Conservation (phyloP, 2,113 vertebrate species). For the Turnix velox region DNA sequence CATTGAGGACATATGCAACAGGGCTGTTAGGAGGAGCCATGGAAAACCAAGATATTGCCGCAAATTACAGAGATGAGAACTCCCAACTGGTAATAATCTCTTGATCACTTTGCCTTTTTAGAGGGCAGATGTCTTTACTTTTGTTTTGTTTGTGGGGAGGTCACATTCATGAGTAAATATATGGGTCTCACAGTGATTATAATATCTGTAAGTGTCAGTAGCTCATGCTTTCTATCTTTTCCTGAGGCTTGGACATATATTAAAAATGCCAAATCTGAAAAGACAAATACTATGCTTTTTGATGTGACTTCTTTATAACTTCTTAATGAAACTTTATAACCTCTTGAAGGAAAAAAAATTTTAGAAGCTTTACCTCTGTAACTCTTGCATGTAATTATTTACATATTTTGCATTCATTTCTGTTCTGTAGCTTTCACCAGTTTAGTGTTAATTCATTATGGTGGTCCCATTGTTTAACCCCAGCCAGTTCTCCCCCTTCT, state of each 20-base stretch:
- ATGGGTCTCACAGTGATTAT: background rate
- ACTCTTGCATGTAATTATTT: background rate
- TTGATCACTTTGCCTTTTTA: background rate
- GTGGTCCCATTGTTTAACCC: background rate
- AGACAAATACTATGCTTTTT: background rate
- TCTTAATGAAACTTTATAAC: background rate
- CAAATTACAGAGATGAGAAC: constrained; percentile 98
- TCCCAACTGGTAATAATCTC: constrained; percentile 84
- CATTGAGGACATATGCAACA: constrained; percentile 91
- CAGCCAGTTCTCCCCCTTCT: background rate
- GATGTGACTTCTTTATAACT: background rate
- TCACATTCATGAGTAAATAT: background rate
- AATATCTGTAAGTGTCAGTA: background rate
- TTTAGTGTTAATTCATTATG: background rate
- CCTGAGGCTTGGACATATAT: background rate
- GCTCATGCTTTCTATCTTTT: background rate
- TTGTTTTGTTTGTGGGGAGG: background rate
- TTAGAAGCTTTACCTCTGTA: background rate
- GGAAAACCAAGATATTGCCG: constrained; percentile 99
- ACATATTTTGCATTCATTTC: background rate
- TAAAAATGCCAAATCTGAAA: background rate
- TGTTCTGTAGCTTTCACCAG: background rate
- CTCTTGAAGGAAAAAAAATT: background rate
- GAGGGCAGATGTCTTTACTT: background rate
- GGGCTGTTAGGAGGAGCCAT: constrained; percentile 96